Evolutionary conservation across 2,797 vertebrate genomes (phyloP).

Genomic region (Tadarida brasiliensis): DNA sequence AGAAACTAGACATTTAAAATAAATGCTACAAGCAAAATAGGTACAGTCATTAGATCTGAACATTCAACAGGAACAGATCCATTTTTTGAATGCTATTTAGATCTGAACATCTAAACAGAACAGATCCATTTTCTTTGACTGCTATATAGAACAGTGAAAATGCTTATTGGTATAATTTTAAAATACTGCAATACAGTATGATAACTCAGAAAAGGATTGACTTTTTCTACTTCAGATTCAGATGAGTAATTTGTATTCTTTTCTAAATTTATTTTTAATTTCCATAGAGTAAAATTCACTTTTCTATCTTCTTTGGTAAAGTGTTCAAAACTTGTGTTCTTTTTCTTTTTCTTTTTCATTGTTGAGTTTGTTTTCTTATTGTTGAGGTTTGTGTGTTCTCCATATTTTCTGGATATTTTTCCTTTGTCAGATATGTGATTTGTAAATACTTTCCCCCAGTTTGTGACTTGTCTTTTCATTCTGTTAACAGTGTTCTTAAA

Average conservation of each 20-base stretch:
- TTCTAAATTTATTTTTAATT: conserved; percentile 25
- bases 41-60: conserved; percentile 23
- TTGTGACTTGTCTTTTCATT: too few relatives aligned
- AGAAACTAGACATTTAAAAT: conserved; percentile 39
- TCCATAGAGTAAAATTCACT: conserved; percentile 4
- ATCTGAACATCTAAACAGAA: conserved; percentile 19
- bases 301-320: background rate
- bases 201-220: background rate
- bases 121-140: background rate
- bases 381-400: background rate
- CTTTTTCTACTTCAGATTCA: conserved; percentile 21
- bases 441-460: too few relatives aligned
- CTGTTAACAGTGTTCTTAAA: too few relatives aligned
- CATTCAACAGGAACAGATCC: conserved; percentile 18
- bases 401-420: too few relatives aligned
- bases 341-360: background rate
- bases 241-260: conserved; percentile 30
- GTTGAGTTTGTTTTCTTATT: background rate
- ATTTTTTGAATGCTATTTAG: background rate
- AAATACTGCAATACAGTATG: background rate
- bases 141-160: background rate
- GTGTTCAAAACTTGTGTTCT: background rate
- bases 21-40: background rate
- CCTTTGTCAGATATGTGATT: too few relatives aligned
- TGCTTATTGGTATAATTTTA: background rate